phyloP scores from a whole-genome alignment of 2,113 vertebrate genomes.

The Otocyon megalotis region DNA sequence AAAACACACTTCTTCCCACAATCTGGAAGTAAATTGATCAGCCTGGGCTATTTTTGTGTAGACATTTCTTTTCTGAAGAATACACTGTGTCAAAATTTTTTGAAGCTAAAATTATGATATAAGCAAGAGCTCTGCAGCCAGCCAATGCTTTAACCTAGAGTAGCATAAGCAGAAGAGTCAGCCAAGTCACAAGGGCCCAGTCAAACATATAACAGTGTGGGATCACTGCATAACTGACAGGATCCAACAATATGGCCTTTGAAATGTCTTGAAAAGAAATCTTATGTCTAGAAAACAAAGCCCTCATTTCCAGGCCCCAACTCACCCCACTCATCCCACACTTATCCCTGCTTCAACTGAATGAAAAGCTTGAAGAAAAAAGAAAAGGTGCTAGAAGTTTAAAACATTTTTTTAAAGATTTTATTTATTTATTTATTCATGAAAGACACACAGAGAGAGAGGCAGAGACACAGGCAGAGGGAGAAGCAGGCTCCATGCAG shows the following conservation, averaged over 20 bases:
- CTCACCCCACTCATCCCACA: background rate
- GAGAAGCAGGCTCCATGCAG: no score
- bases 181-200: background rate
- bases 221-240: background rate
- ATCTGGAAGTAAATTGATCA: background rate
- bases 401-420: background rate
- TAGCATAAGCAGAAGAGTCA: slow-evolving; percentile 1
- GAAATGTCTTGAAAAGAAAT: slow-evolving; percentile 66
- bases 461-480: no score
- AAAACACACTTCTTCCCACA: background rate
- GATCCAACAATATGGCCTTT: slow-evolving; percentile 40
- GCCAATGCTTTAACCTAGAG: background rate
- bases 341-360: background rate
- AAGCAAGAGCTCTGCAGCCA: background rate
- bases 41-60: background rate
- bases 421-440: no score
- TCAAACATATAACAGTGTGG: background rate
- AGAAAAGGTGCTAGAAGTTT: background rate
- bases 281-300: slow-evolving; percentile 65
- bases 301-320: background rate
- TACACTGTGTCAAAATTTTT: background rate
- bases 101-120: background rate
- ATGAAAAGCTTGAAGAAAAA: slow-evolving; percentile 38
- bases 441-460: no score
- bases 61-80: slow-evolving; percentile 48